Base-by-base conservation (phyloP, 2,888 invertebrate genomes). In the Nephrotoma flavescens region DNA sequence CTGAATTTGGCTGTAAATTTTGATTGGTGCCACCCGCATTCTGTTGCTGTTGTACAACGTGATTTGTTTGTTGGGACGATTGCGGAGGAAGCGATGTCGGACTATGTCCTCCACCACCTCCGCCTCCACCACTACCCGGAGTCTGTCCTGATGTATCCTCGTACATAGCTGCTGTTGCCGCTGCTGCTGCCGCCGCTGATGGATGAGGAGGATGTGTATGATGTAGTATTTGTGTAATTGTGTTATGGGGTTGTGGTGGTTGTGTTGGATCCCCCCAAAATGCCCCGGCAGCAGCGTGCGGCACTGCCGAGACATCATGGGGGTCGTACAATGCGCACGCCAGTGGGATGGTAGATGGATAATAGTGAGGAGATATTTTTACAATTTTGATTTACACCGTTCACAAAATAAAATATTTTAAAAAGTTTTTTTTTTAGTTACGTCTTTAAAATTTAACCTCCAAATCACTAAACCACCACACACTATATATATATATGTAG, bases 121-220 rank as follows among this genome's bases (percentile, higher is more conserved):
- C 87, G n/a, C 87, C 87, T 84, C 87, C 87, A 19, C 87, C 87
- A 15, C 87, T 87, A 85, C 87, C 87, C 47, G 87, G 86, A 86
- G 87, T 87, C 45, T 87, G 87, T 86, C 87, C 87, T 88, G 91
- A 90, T 88, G 92, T 93, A 90, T 92, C 92, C 90, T 92, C 92
- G 91, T 93, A 93, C 93, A 93, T 92, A 92, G 92, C 92, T 92
- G 92, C 92, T 92, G 44, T 41, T 42, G 86, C 86, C 41, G 93
- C 93, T 92, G 93, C 91, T 90, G 92, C 92, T 92, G 86, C 86
- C 41, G 93, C 93, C 92, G 93, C 91, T 90, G 92, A 92, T 91
- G 91, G 92, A 92, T 91, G 92, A 91, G 92, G 92, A 91, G 93
- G 92, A 92, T 93, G 92, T 92, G 91, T 87, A 91, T 93, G 92